Evolutionary conservation across 2,797 vertebrate species (phyloP).

Genomic region (Heterohyrax brucei): DNA sequence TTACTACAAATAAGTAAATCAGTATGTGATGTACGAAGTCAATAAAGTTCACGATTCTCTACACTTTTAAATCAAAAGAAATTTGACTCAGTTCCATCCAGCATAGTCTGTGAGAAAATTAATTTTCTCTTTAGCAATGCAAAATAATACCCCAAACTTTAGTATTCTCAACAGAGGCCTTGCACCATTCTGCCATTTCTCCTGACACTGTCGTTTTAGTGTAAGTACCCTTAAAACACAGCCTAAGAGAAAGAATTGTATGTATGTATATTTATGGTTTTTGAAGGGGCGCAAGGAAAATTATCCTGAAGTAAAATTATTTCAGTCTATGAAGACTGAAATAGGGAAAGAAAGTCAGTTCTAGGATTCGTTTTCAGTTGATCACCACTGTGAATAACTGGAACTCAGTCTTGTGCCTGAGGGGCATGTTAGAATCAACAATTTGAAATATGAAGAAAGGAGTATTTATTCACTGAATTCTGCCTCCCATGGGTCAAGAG

Average conservation of each 20-base stretch:
- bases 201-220: too few species aligned
- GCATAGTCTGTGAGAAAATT: too few species aligned
- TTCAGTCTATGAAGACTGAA: neutral
- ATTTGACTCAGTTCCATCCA: too few species aligned
- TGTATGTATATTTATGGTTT: neutral
- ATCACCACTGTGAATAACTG: neutral
- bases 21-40: too few species aligned
- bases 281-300: neutral
- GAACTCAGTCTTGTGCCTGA: neutral
- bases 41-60: too few species aligned
- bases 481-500: neutral
- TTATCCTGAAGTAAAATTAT: neutral
- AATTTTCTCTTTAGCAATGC: too few species aligned
- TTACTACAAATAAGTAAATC: too few species aligned
- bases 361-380: neutral
- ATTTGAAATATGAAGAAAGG: neutral
- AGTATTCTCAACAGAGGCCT: too few species aligned
- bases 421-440: neutral
- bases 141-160: too few species aligned
- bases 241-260: neutral
- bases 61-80: too few species aligned
- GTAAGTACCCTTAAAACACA: too few species aligned
- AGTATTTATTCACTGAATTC: constrained; percentile 32
- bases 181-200: too few species aligned
- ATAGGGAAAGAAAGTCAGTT: neutral